phyloP scores from a whole-genome alignment of 2,888 invertebrate genomes.

The Creontiades dilutus region DNA sequence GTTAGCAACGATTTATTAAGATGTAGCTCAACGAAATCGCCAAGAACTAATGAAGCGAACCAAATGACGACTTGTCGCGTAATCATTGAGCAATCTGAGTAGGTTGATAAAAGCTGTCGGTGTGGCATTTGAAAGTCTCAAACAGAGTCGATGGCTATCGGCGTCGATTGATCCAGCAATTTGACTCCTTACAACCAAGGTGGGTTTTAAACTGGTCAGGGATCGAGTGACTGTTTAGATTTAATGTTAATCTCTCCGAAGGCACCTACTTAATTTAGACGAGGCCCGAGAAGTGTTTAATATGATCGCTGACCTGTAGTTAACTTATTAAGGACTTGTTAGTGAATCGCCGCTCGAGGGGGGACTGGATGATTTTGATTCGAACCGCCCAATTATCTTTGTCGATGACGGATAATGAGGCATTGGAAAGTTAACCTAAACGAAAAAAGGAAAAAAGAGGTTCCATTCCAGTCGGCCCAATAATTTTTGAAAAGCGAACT shows the following conservation, averaged over 20 bases:
- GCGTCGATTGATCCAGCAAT: conserved; percentile 46
- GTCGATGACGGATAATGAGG: conserved; percentile 67
- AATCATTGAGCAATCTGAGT: neutral
- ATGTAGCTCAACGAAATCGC: neutral
- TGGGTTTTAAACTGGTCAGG: conserved; percentile 29
- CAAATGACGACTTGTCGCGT: conserved; percentile 2
- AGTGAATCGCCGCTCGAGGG: conserved; percentile 55
- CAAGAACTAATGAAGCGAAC: conserved; percentile 41
- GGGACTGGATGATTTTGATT: conserved; percentile 57
- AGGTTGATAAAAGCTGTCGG: conserved; percentile 23
- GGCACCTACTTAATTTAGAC: conserved; percentile 63
- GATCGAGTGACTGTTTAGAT: conserved; percentile 55
- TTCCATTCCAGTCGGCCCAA: neutral
- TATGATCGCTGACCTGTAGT: conserved; percentile 65
- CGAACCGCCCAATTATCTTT: conserved; percentile 64
- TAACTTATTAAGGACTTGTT: conserved; percentile 70
- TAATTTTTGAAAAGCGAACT: neutral
- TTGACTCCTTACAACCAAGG: conserved; percentile 40
- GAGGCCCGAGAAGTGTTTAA: conserved; percentile 59
- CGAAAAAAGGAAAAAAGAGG: neutral
- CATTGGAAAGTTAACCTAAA: conserved; percentile 43
- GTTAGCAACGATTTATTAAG: neutral
- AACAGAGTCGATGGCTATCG: neutral
- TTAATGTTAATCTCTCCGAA: conserved; percentile 61
- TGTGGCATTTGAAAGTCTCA: conserved; percentile 38